These are phyloP conservation scores for Desoria tigrina DNA, from an alignment of 2,888 invertebrate species.

Conservation along the genomic window DNA sequence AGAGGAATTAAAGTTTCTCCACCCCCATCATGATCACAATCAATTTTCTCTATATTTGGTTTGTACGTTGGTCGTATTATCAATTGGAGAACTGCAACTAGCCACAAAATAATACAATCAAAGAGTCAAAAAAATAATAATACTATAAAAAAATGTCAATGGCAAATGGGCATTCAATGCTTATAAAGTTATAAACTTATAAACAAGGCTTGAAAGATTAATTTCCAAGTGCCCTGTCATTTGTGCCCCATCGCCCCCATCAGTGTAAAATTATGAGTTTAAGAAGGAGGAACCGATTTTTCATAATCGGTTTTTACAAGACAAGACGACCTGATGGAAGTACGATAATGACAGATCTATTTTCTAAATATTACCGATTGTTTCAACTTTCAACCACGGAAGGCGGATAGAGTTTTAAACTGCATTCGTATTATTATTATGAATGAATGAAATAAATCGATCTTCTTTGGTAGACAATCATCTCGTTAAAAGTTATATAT, in stretches of 20 bases:
- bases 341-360: background rate
- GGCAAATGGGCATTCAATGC: background rate
- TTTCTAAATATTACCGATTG: background rate
- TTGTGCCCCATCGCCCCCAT: slow-evolving; percentile 23
- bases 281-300: background rate
- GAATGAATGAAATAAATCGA: background rate
- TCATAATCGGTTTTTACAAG: background rate
- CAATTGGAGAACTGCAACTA: background rate
- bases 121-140: background rate
- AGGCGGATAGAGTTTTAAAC: background rate
- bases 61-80: no score
- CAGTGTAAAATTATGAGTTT: slow-evolving; percentile 25
- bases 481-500: no score
- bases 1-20: no score
- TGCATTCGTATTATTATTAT: no score
- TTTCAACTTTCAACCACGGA: background rate
- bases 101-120: background rate
- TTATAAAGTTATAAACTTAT: background rate
- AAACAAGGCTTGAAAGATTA: background rate
- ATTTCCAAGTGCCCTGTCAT: background rate
- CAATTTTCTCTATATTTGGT: no score
- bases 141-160: background rate
- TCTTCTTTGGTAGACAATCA: no score
- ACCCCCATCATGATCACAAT: no score
- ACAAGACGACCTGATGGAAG: background rate